A percentile compares a stretch with the other conserved stretches of the same genome.
Conservation (phyloP, 2,888 invertebrate genomes). For the Cancer borealis region DNA sequence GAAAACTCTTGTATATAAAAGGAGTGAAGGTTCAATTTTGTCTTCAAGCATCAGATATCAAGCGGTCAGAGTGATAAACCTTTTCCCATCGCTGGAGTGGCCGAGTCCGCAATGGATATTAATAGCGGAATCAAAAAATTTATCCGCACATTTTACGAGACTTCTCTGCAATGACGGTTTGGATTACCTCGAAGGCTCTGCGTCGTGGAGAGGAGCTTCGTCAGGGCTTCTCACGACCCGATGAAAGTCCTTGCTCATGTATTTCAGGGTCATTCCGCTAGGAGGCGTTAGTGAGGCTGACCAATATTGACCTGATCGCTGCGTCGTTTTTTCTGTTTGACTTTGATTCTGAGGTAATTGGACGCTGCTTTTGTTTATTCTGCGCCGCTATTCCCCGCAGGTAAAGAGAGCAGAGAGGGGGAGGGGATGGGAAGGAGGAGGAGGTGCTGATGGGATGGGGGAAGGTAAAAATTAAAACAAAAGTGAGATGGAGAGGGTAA, state of each 20-base stretch:
- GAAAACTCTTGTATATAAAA: background rate
- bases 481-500: conserved; percentile 40
- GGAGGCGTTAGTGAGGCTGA: conserved; percentile 16
- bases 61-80: conserved; percentile 9
- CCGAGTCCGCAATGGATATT: conserved; percentile 26
- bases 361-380: conserved; percentile 36
- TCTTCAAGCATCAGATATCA: background rate
- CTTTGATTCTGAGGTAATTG: conserved; percentile 41
- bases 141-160: conserved; percentile 37
- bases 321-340: conserved; percentile 35
- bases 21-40: background rate
- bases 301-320: conserved; percentile 35
- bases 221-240: background rate
- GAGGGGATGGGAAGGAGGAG: background rate
- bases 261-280: background rate
- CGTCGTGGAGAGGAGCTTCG: background rate
- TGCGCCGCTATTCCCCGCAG: background rate
- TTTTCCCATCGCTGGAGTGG: background rate
- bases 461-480: background rate
- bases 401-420: background rate
- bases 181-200: background rate
- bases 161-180: background rate
- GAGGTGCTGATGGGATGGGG: background rate
- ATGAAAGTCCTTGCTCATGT: background rate
- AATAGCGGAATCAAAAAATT: conserved; percentile 35